phyloP scores from a whole-genome alignment of 1,140 invertebrate genomes.

The Penaeus japonicus region DNA sequence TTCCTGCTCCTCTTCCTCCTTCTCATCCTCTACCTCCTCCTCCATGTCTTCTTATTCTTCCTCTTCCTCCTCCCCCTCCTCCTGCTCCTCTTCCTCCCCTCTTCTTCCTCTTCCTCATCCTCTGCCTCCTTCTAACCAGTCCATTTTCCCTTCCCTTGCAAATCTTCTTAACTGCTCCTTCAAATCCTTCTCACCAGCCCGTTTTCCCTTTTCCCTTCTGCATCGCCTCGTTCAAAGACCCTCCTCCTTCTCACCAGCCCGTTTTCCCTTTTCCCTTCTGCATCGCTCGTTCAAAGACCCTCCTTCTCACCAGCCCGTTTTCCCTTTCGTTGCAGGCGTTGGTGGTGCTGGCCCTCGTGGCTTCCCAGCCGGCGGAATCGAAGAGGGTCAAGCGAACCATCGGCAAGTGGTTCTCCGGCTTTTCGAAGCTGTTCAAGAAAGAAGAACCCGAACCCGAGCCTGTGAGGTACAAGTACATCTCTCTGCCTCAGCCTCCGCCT shows the following conservation, averaged over 20 bases:
- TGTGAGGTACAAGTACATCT: not conserved
- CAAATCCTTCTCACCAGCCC: not conserved
- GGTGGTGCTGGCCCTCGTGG: not conserved
- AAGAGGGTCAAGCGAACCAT: not conserved
- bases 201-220: not conserved
- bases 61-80: not conserved
- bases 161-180: not conserved
- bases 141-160: not conserved
- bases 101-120: not conserved
- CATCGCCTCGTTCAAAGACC: not conserved
- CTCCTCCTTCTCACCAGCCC: not conserved
- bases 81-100: not conserved
- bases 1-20: not conserved
- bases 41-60: not conserved
- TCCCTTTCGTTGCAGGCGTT: not conserved
- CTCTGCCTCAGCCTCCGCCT: conserved; percentile 4
- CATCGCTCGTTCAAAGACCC: not conserved
- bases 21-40: not conserved
- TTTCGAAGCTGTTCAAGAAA: conserved; percentile 10
- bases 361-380: not conserved
- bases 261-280: not conserved
- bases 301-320: not conserved
- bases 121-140: not conserved
- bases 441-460: not conserved
- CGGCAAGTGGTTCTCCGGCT: conserved; percentile 15